phyloP scores from a whole-genome alignment of 2,113 vertebrate species.

The Albula goreensis region DNA sequence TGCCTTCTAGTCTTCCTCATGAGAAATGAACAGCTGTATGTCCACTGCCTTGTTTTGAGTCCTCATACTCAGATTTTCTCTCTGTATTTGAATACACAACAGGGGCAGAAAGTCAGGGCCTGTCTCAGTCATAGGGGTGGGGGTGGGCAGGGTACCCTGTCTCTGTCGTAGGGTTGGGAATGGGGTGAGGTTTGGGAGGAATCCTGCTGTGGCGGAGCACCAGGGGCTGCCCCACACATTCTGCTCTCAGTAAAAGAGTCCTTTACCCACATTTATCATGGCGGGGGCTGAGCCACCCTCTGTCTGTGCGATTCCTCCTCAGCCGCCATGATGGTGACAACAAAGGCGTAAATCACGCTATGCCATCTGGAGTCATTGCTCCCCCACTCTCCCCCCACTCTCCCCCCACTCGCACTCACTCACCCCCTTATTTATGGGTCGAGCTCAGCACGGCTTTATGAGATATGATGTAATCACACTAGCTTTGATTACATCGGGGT shows the following conservation, averaged over 20 bases:
- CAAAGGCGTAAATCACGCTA: conserved; percentile 32
- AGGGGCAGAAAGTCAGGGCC: no score
- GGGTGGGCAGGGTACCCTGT: no score
- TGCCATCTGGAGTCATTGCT: conserved; percentile 34
- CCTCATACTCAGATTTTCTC: no score
- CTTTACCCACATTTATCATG: conserved; percentile 35
- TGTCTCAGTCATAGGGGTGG: no score
- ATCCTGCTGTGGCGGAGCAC: conserved; percentile 11
- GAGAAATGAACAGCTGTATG: no score
- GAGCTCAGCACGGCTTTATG: conserved; percentile 23
- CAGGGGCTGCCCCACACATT: conserved; percentile 47
- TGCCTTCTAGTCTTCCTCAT: no score
- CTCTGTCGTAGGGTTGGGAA: no score
- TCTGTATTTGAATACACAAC: no score
- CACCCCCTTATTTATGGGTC: conserved; percentile 33
- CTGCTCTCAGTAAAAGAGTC: conserved; percentile 33
- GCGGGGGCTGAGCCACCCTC: not conserved
- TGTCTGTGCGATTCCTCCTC: conserved; percentile 17
- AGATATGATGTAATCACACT: conserved; percentile 30
- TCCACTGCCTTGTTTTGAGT: no score
- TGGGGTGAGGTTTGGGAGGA: not conserved
- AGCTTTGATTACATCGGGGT: conserved; percentile 28
- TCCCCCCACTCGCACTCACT: not conserved
- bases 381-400: not conserved
- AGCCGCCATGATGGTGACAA: conserved; percentile 4